Conservation (phyloP, 2,113 vertebrate genomes). For the Hyaena hyaena region DNA sequence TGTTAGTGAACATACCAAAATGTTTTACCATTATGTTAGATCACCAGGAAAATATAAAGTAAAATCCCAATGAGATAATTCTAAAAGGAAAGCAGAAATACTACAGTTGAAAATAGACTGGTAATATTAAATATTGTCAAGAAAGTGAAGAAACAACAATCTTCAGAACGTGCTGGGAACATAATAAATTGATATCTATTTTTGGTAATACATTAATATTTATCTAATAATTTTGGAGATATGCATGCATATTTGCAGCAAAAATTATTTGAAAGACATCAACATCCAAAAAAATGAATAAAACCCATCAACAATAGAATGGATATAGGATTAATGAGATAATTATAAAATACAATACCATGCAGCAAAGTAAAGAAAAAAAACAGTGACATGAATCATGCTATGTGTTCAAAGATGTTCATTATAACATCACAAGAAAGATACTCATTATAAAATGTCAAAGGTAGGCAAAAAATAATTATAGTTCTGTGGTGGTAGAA, state of each 20-base stretch:
- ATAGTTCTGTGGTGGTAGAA: not conserved
- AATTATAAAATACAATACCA: not conserved
- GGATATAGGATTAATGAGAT: not conserved
- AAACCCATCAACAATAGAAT: not conserved
- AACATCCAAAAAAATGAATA: not conserved
- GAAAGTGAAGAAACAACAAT: not conserved
- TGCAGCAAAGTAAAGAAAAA: not conserved
- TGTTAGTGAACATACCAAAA: not conserved
- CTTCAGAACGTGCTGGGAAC: not conserved
- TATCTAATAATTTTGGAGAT: not conserved
- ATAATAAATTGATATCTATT: not conserved
- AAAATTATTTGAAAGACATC: not conserved
- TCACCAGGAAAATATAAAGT: not conserved
- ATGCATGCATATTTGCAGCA: not conserved
- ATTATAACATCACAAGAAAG: not conserved
- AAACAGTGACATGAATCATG: not conserved
- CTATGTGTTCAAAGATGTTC: not conserved
- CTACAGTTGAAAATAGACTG: not conserved
- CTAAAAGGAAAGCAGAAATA: not conserved
- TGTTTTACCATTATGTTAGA: not conserved
- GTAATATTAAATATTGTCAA: not conserved
- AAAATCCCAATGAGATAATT: not conserved
- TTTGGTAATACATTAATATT: not conserved
- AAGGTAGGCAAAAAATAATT: not conserved
- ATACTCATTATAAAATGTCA: not conserved